These are phyloP conservation scores for Isaurus tuberculatus DNA, from an alignment of 92 coral and sea anemone genomes.

Conservation along the genomic window DNA sequence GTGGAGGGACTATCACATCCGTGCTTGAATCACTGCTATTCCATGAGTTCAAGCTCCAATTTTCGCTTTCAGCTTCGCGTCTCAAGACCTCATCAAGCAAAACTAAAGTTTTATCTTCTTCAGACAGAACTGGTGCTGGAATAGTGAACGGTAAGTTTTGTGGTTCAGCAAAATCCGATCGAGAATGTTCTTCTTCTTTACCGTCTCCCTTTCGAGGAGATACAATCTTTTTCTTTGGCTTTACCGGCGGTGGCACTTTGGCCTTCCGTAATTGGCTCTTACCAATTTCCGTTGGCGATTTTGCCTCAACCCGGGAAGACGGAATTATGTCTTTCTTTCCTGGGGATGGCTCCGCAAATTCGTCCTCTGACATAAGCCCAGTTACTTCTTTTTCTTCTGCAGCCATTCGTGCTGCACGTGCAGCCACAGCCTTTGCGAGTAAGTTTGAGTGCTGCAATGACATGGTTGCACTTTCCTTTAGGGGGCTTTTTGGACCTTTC, in stretches of 20 bases:
- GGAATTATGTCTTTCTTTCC: conserved; percentile 40
- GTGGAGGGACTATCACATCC: conserved; percentile 73
- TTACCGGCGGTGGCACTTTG: conserved; percentile 80
- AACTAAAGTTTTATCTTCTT: conserved; percentile 86
- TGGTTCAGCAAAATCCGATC: conserved; percentile 29
- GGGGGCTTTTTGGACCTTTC: conserved; percentile 52
- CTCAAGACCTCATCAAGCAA: conserved; percentile 89
- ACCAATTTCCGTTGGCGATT: neutral
- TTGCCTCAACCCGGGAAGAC: conserved; percentile 9
- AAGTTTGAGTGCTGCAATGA: conserved; percentile 71
- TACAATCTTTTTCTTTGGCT: conserved; percentile 74
- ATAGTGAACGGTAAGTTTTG: conserved; percentile 58
- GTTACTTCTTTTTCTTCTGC: conserved; percentile 51
- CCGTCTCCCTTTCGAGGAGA: conserved; percentile 23
- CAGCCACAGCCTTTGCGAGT: conserved; percentile 90
- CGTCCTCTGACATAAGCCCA: conserved; percentile 34
- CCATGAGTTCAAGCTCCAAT: conserved; percentile 99
- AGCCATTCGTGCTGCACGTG: conserved; percentile 87
- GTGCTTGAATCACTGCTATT: conserved; percentile 87
- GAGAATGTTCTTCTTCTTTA: neutral
- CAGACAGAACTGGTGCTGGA: conserved; percentile 72
- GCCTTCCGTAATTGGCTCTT: conserved; percentile 34
- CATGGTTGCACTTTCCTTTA: conserved; percentile 42
- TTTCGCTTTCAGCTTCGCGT: conserved; percentile 91
- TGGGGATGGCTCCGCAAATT: conserved; percentile 33